A percentile compares a stretch with the other conserved stretches of the same genome.
Evolutionary conservation across 1,140 invertebrate genomes (phyloP).

Genomic region (Drosophila miranda): DNA sequence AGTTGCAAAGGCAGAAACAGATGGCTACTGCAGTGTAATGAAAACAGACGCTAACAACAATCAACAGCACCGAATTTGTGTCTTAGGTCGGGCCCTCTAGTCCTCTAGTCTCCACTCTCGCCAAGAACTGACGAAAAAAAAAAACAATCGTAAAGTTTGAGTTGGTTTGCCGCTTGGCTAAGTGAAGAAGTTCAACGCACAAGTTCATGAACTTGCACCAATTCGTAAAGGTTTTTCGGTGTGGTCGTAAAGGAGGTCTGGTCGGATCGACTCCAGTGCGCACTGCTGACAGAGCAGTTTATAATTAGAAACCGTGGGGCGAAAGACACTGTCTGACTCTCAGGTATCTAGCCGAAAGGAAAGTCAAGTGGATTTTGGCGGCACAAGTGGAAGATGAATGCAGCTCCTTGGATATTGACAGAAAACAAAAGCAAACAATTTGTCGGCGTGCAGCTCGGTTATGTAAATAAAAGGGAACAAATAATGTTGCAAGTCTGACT

Average conservation of each 20-base stretch:
- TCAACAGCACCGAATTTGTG: conserved; percentile 33
- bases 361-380: conserved; percentile 75
- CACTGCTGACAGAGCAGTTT: conserved; percentile 73
- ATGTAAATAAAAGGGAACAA: conserved; percentile 63
- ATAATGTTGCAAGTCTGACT: conserved; percentile 6
- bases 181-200: conserved; percentile 73
- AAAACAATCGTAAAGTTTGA: conserved; percentile 47
- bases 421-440: conserved; percentile 79
- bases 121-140: conserved; percentile 26
- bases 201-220: conserved; percentile 75
- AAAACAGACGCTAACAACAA: conserved; percentile 60
- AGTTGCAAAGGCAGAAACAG: conserved; percentile 60
- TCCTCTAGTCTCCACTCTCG: background rate
- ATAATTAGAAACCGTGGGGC: conserved; percentile 69
- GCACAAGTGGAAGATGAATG: conserved; percentile 57
- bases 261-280: conserved; percentile 16
- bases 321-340: conserved; percentile 52
- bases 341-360: conserved; percentile 45
- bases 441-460: conserved; percentile 64
- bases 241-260: background rate
- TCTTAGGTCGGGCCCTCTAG: conserved; percentile 33
- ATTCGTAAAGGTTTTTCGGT: conserved; percentile 60
- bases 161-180: conserved; percentile 61
- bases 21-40: conserved; percentile 74
- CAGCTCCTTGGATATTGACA: conserved; percentile 68